Evolutionary conservation across 2,797 vertebrate species (phyloP), one percentile per base, ranked within the genome.

Genomic region (Pelochelys cantorii): DNA sequence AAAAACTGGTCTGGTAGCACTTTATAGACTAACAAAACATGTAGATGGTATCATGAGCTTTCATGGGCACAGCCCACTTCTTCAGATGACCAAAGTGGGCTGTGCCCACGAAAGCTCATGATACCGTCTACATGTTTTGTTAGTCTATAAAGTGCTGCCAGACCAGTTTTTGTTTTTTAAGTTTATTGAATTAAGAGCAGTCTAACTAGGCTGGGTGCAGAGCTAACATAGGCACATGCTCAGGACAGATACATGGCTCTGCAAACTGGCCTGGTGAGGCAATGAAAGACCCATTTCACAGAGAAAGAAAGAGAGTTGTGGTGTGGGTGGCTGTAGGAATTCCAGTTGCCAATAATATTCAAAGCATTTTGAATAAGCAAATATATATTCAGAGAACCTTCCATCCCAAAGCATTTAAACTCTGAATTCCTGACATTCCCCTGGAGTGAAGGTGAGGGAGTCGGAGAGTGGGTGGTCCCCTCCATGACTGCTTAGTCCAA

Each of bases 241-340:
- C 95, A 90, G 90, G 90, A 93, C 96, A 92, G 97, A 95, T 92
- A 97, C 96, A 97, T 96, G 96, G 96, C 96, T 93, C 91, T 90
- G 92, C 85, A 95, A 97, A 96, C 96, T 96, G 97, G 88, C 95
- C 96, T 96, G 92, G 96, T 91, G 93, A 96, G 95, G 87, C 92
- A 93, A 95, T 82, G 95, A 93, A 90, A 87, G 94, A 89, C 60
- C 94, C 23, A 86, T 86, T 84, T n/a, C 9, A 3, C 11, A 14
- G 53, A 53, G 5, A 14, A 10, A 54, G 53, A 54, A 3, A 54
- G 11, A 54, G 53, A 54, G 53, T 3, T 62, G 82, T 56, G 83
- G 56, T 86, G 34, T 89, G 93, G 92, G 89, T 94, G 85, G 87
- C 20, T 94, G 94, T 91, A 88, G 88, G 89, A 96, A 95, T 86